Evolutionary conservation across 1,140 invertebrate genomes (phyloP).

Genomic region (Drosophila lacertosa): DNA sequence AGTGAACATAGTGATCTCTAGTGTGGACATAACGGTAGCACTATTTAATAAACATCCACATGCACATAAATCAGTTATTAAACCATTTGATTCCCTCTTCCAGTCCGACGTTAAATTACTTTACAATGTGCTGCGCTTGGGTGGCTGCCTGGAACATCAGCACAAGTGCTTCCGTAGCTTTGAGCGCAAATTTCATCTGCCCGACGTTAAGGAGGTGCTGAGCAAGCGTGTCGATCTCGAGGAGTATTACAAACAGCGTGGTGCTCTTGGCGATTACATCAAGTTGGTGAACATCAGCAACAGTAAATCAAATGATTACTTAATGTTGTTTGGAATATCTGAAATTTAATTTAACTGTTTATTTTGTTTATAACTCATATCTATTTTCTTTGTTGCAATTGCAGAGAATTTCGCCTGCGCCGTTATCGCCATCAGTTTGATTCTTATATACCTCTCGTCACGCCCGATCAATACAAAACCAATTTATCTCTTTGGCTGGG

Average conservation of each 20-base stretch:
- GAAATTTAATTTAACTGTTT: too few relatives aligned
- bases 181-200: conserved; percentile 69
- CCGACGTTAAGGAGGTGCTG: conserved; percentile 70
- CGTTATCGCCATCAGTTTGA: conserved; percentile 80
- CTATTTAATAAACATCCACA: not conserved
- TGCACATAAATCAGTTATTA: not conserved
- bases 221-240: conserved; percentile 72
- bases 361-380: too few relatives aligned
- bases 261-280: conserved; percentile 75
- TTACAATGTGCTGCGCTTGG: conserved; percentile 67
- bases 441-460: conserved; percentile 62
- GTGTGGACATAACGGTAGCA: conserved; percentile 75
- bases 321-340: conserved; percentile 4
- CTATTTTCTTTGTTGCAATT: too few relatives aligned
- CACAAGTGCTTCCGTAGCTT: conserved; percentile 61
- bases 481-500: conserved; percentile 63
- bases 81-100: not conserved
- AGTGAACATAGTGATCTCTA: conserved; percentile 78
- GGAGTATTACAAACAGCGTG: conserved; percentile 77
- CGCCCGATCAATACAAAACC: conserved; percentile 62
- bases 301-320: conserved; percentile 31
- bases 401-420: conserved; percentile 72
- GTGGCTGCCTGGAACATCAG: conserved; percentile 70
- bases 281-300: conserved; percentile 55
- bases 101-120: conserved; percentile 77